Base-by-base conservation (phyloP, 2,797 vertebrate genomes). In the Vireo griseus region DNA sequence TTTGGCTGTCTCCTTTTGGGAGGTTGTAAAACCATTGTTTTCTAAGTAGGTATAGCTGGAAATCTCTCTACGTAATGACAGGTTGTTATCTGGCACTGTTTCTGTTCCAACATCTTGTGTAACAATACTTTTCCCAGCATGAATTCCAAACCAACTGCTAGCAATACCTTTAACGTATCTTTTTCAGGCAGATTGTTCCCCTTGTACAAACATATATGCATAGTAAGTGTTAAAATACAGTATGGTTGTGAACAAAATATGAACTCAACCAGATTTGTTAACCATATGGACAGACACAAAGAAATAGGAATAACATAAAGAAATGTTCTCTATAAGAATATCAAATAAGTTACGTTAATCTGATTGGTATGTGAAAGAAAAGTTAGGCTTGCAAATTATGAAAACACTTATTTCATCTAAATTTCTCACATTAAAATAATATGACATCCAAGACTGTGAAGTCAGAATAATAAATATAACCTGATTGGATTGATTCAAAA, bases 201-300 rank as follows among this genome's bases (percentile, higher is more conserved):
- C 37, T 80, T 7, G 7, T 73, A 40, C 44, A 76, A 93, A 66
- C n/a, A 73, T 79, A 65, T 26, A 88, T 4, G 9, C 10, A 11
- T 51, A 54, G 44, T 62, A 92, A 90, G 63, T 69, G 66, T 81
- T 92, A 83, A 86, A 92, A 90, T 81, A 88, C n/a, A 65, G 31
- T 82, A 85, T 79, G 29, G 26, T 61, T 88, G 75, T 78, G 84
- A 87, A 66, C 82, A 87, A 92, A 95, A 89, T 89, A 91, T 44
- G 28, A 83, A 73, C 21, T 69, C 67, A 66, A 55, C 13, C 72
- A 86, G 44, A 79, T 79, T 82, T 63, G 28, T 83, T 79, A 92
- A 59, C 63, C 61, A 28, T 92, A 95, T 73, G 59, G 69, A 65
- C 44, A 79, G 90, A 67, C 31, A 52, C 20, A 62, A 9, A 84